Conservation (phyloP, 2,113 vertebrate species). For the Tonatia bakeri region DNA sequence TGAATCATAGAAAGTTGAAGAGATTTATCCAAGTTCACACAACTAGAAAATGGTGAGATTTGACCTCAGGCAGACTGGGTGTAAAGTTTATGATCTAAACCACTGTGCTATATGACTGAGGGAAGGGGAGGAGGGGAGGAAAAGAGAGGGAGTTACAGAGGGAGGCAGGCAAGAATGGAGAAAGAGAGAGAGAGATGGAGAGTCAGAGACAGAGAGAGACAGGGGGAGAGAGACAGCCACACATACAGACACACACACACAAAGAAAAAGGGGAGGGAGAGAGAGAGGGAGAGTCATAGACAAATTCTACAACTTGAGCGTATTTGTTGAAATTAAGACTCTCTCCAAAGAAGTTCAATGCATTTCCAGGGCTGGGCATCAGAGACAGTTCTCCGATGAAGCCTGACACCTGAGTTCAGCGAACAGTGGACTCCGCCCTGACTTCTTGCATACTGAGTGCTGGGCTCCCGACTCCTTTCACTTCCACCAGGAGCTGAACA, state of each 20-base stretch:
- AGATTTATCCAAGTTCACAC: background rate
- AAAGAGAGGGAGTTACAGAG: background rate
- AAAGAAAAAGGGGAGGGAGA: background rate
- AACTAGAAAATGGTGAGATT: background rate
- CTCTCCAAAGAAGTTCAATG: background rate
- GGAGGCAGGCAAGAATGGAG: background rate
- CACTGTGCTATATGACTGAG: background rate
- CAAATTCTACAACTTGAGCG: background rate
- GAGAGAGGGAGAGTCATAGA: background rate
- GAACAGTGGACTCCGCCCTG: background rate
- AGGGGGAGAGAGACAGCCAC: background rate
- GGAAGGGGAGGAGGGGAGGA: background rate
- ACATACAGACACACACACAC: too few species aligned
- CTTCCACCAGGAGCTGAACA: background rate
- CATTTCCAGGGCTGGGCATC: background rate
- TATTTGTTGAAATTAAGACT: slow-evolving; percentile 21
- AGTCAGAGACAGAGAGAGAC: background rate
- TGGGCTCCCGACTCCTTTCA: background rate
- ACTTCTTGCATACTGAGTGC: background rate
- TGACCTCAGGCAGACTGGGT: background rate
- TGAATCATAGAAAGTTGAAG: background rate
- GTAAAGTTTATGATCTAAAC: background rate
- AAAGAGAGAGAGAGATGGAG: background rate
- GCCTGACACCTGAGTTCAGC: background rate
- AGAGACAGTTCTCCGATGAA: background rate